Evolutionary conservation across 1,140 invertebrate species (phyloP).

Genomic region (Heliconius melpomene): DNA sequence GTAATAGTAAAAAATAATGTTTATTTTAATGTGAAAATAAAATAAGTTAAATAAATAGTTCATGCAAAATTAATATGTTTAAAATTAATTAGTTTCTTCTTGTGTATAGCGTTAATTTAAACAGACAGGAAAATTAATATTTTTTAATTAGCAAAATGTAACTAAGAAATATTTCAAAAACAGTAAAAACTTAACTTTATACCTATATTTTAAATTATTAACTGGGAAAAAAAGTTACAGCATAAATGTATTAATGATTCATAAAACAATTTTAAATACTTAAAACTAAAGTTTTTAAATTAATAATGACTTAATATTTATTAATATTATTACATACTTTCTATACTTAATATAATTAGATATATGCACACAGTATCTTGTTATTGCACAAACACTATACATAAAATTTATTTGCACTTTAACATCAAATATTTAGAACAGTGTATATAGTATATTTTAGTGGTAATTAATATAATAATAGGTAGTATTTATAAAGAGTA

Average conservation of each 20-base stretch:
- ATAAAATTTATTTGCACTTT: slow-evolving; percentile 42
- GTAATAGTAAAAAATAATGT: neutral
- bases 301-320: slow-evolving; percentile 35
- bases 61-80: slow-evolving; percentile 4
- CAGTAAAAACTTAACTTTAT: neutral
- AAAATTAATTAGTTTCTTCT: neutral
- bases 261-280: neutral
- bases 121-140: neutral
- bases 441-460: neutral
- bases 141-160: neutral
- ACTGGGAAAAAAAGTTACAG: neutral
- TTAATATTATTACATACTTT: slow-evolving; percentile 5
- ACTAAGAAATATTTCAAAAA: neutral
- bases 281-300: slow-evolving; percentile 11
- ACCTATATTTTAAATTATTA: neutral
- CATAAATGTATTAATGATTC: neutral
- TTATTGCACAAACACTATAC: slow-evolving; percentile 50
- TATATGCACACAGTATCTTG: neutral
- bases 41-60: slow-evolving; percentile 4
- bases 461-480: neutral
- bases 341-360: neutral
- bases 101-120: neutral
- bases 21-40: neutral
- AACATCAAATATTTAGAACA: slow-evolving; percentile 14
- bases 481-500: neutral